Percentiles rank a stretch among this genome's conserved stretches.
phyloP scores from a whole-genome alignment of 2,797 vertebrate species.

The Hypotaenidia okinawae region DNA sequence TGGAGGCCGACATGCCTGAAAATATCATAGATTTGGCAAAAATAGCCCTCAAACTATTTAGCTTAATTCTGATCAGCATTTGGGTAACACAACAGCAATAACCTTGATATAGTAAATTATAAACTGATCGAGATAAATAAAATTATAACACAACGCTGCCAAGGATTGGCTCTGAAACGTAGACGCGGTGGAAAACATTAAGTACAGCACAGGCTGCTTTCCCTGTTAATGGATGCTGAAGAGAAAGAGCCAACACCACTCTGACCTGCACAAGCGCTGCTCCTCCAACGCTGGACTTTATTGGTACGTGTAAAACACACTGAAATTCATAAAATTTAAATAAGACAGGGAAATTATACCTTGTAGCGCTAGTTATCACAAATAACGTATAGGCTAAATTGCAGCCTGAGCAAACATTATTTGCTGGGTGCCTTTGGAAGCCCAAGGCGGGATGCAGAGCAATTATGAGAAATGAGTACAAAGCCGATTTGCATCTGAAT shows the following conservation, averaged over 20 bases:
- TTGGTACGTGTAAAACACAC: conserved; percentile 62
- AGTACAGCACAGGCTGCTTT: background rate
- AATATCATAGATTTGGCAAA: background rate
- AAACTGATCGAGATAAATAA: conserved; percentile 7
- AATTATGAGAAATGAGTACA: conserved; percentile 63
- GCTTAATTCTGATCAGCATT: background rate
- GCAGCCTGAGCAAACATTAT: conserved; percentile 67
- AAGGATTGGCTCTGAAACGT: background rate
- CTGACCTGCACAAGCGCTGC: background rate
- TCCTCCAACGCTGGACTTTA: background rate
- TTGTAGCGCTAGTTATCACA: conserved; percentile 67
- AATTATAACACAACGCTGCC: background rate
- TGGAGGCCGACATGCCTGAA: background rate
- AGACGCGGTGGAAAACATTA: background rate
- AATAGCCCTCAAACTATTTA: background rate
- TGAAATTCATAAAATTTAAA: conserved; percentile 67
- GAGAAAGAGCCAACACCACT: background rate
- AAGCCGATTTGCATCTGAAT: conserved; percentile 71
- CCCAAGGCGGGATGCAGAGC: conserved; percentile 65
- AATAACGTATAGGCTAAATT: conserved; percentile 58
- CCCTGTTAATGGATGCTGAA: background rate
- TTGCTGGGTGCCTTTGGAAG: conserved; percentile 61
- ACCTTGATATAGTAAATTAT: background rate
- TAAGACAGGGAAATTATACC: conserved; percentile 72
- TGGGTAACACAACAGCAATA: background rate